Evolutionary conservation across 2,113 vertebrate species (phyloP).

Genomic region (Apodemus sylvaticus): DNA sequence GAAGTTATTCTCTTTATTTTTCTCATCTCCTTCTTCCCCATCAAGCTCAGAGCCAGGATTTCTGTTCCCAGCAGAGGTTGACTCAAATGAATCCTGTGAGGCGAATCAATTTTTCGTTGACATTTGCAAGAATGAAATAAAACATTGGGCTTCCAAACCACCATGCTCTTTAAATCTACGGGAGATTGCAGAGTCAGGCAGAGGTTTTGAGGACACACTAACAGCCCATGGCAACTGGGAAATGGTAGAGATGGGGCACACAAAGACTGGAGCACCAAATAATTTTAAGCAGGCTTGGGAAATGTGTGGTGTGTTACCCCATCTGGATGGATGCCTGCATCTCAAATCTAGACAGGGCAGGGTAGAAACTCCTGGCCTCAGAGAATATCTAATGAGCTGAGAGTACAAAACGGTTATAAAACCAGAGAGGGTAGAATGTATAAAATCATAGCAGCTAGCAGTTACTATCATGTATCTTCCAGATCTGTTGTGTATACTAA

Average conservation of each 20-base stretch:
- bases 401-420: not conserved
- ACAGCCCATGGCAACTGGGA: fast-evolving
- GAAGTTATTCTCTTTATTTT: fast-evolving
- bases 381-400: not conserved
- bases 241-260: not conserved
- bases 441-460: not conserved
- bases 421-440: too few relatives aligned
- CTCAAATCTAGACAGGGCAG: not conserved
- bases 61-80: not conserved
- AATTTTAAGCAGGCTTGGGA: too few relatives aligned
- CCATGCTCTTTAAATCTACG: not conserved
- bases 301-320: fast-evolving
- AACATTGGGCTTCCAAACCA: not conserved
- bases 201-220: not conserved
- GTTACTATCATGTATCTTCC: not conserved
- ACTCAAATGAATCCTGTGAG: not conserved
- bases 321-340: not conserved
- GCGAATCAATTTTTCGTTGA: not conserved
- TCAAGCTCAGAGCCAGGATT: not conserved
- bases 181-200: too few relatives aligned
- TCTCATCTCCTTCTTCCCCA: not conserved
- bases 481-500: not conserved
- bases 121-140: not conserved
- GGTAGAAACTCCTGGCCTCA: not conserved
- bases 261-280: not conserved